These are phyloP conservation scores for Nasonia giraulti DNA, from an alignment of 1,140 invertebrate species.

Conservation along the genomic window DNA sequence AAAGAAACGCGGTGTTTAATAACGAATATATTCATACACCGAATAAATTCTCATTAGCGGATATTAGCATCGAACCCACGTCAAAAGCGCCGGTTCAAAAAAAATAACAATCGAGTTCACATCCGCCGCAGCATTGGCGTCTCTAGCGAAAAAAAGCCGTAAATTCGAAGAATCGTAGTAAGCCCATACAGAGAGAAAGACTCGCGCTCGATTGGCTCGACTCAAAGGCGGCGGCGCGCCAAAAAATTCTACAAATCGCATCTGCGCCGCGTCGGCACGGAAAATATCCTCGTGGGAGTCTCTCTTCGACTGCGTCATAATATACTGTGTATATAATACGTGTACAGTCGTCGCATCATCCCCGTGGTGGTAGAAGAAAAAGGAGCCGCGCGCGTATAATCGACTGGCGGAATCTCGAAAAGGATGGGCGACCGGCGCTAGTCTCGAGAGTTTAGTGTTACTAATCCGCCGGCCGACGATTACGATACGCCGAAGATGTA, in stretches of 20 bases:
- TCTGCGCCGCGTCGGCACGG: background rate
- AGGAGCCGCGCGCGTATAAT: conserved; percentile 7
- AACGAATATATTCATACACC: too few species aligned
- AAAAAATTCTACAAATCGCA: conserved; percentile 9
- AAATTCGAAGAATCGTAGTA: conserved; percentile 2
- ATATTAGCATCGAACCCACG: background rate
- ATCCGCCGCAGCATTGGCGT: background rate
- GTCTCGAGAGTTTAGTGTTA: conserved; percentile 59
- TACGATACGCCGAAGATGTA: conserved; percentile 41
- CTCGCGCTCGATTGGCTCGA: background rate
- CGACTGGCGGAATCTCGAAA: conserved; percentile 37
- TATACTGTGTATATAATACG: too few species aligned
- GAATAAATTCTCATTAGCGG: background rate
- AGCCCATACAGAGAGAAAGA: too few species aligned
- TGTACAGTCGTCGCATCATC: background rate
- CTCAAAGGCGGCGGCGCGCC: conserved; percentile 1
- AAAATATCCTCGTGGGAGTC: conserved; percentile 53
- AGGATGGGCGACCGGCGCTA: background rate
- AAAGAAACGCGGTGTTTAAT: too few species aligned
- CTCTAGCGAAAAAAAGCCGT: background rate
- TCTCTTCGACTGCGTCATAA: background rate
- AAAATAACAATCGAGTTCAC: background rate
- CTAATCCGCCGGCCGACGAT: conserved; percentile 59
- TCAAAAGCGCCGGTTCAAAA: background rate
- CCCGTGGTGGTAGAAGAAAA: background rate